These are phyloP conservation scores for Cairina moschata DNA, from an alignment of 2,113 vertebrate species.

Conservation along the genomic window DNA sequence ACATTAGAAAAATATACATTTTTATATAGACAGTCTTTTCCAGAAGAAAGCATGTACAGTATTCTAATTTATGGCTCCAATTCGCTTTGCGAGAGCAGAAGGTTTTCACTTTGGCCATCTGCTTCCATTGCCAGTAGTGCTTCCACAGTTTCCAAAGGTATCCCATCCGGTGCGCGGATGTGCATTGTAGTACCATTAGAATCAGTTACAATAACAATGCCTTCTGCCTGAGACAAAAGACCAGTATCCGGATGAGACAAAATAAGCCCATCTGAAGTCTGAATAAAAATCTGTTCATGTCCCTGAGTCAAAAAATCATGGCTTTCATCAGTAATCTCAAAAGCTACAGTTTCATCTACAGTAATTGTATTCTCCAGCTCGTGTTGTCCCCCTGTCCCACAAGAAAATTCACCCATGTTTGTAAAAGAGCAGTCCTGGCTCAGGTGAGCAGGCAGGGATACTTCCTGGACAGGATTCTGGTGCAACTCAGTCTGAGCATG, in stretches of 20 bases:
- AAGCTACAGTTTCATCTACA: slow-evolving; percentile 54
- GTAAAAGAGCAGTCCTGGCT: not conserved
- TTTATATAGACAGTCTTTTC: slow-evolving; percentile 29
- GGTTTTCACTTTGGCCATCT: slow-evolving; percentile 65
- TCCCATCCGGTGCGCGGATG: slow-evolving; percentile 75
- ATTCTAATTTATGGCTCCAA: slow-evolving; percentile 38
- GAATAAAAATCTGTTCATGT: slow-evolving; percentile 79
- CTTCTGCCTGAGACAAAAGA: slow-evolving; percentile 73
- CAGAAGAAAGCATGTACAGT: slow-evolving; percentile 7
- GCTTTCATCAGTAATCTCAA: slow-evolving; percentile 68
- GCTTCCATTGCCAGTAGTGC: slow-evolving; percentile 81
- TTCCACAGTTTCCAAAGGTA: slow-evolving; percentile 81
- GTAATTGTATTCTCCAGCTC: slow-evolving; percentile 1
- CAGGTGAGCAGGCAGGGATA: not conserved
- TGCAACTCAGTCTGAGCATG: not conserved
- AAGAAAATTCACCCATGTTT: not conserved
- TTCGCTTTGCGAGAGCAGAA: slow-evolving; percentile 59
- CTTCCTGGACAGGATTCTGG: not conserved
- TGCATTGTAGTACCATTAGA: slow-evolving; percentile 80
- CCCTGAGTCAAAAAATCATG: slow-evolving; percentile 69
- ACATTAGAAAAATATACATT: slow-evolving; percentile 80
- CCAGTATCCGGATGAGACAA: slow-evolving; percentile 77
- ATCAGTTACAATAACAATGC: slow-evolving; percentile 77
- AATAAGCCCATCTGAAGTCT: slow-evolving; percentile 79
- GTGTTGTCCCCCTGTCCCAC: not conserved